These are phyloP conservation scores for Coboldia fuscipes DNA, from an alignment of 1,140 invertebrate genomes.

Conservation along the genomic window DNA sequence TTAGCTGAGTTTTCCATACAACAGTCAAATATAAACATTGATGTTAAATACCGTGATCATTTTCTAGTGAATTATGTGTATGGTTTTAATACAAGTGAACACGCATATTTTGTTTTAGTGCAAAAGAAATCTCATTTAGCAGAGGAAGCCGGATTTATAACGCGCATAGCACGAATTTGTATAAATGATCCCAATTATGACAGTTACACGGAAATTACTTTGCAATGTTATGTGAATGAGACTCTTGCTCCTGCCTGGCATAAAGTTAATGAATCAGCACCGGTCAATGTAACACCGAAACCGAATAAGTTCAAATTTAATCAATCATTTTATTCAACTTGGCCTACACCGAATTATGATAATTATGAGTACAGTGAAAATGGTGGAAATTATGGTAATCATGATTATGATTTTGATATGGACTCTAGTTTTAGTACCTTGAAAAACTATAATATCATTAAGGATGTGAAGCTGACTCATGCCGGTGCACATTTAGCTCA, in stretches of 20 bases:
- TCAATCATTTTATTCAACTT: no score
- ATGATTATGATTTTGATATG: constrained; percentile 14
- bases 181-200: constrained; percentile 87
- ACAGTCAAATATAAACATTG: constrained; percentile 71
- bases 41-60: constrained; percentile 85
- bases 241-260: constrained; percentile 23
- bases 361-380: no score
- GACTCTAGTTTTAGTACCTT: no score
- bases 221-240: constrained; percentile 49
- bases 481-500: constrained; percentile 62
- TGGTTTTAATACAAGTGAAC: constrained; percentile 84
- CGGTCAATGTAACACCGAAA: no score
- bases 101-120: constrained; percentile 87
- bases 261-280: no score
- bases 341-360: no score
- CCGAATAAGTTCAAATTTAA: no score
- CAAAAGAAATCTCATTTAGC: constrained; percentile 81
- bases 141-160: constrained; percentile 75
- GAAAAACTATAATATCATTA: constrained; percentile 86
- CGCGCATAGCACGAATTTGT: constrained; percentile 75
- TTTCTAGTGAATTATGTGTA: constrained; percentile 89
- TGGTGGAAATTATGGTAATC: constrained; percentile 14
- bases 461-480: constrained; percentile 67
- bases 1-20: constrained; percentile 70
- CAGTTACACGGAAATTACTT: constrained; percentile 84